Evolutionary conservation across 1,140 invertebrate species (phyloP).

Genomic region (Drosophila kikkawai): DNA sequence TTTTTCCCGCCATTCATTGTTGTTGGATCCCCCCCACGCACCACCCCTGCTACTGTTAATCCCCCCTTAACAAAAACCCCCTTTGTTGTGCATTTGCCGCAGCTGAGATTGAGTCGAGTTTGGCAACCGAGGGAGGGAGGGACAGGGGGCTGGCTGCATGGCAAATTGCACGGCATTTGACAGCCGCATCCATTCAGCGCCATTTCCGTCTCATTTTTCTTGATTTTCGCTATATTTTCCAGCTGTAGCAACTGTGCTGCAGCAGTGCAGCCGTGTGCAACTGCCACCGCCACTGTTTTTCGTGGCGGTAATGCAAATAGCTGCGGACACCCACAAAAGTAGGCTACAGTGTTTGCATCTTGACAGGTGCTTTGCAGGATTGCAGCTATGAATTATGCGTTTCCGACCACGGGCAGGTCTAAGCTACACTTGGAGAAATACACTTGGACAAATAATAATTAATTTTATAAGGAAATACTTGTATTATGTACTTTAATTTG

Average conservation of each 20-base stretch:
- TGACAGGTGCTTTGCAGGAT: conserved; percentile 34
- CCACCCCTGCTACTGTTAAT: conserved; percentile 11
- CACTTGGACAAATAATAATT: too few species aligned
- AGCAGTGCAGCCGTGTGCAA: conserved; percentile 2
- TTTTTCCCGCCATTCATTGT: conserved; percentile 25
- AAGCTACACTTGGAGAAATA: background rate
- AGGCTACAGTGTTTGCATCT: conserved; percentile 13
- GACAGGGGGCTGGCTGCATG: conserved; percentile 14
- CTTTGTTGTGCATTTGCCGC: conserved; percentile 35
- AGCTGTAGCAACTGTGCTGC: conserved; percentile 7
- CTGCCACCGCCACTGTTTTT: conserved; percentile 5
- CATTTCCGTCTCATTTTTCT: conserved; percentile 57
- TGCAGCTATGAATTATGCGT: conserved; percentile 16
- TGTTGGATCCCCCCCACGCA: conserved; percentile 14
- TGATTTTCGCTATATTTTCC: conserved; percentile 14
- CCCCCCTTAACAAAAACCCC: background rate
- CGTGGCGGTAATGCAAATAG: conserved; percentile 57
- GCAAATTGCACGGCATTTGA: conserved; percentile 78
- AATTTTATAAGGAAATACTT: too few species aligned
- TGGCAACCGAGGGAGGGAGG: conserved; percentile 28
- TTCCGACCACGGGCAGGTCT: background rate
- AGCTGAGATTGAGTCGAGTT: conserved; percentile 71
- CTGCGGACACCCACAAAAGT: conserved; percentile 22
- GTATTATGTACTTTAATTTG: too few species aligned
- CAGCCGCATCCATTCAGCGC: conserved; percentile 74